Evolutionary conservation across 2,888 invertebrate species (phyloP).

Genomic region (Tenthredo mesomela): DNA sequence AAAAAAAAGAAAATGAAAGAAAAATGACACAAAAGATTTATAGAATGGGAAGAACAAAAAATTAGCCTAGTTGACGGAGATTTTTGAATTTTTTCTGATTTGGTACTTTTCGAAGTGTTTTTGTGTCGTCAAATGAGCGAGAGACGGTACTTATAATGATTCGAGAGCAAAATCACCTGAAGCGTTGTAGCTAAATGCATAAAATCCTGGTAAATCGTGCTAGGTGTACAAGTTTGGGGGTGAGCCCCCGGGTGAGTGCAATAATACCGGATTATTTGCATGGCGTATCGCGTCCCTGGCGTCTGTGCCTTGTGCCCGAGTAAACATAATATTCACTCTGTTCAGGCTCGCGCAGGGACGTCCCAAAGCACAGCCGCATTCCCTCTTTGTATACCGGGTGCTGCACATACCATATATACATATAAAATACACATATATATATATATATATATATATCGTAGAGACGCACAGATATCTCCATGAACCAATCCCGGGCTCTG

Average conservation of each 20-base stretch:
- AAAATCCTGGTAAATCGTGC: not conserved
- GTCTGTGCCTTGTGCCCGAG: constrained; percentile 74
- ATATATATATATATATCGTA: not conserved
- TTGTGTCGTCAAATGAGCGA: not conserved
- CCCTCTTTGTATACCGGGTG: constrained; percentile 33
- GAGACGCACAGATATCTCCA: constrained; percentile 25
- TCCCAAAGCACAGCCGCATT: constrained; percentile 19
- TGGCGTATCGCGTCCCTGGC: constrained; percentile 64
- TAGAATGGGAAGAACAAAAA: no score
- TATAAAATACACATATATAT: not conserved
- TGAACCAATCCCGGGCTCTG: constrained; percentile 43
- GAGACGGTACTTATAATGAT: no score
- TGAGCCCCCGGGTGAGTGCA: constrained; percentile 74
- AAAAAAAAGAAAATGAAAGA: not conserved
- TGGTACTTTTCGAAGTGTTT: not conserved
- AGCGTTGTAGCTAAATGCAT: constrained; percentile 15
- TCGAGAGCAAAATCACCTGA: not conserved
- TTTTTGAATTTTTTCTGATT: not conserved
- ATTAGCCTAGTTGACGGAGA: no score
- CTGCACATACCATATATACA: not conserved
- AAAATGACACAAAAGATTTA: no score
- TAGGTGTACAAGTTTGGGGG: constrained; percentile 51
- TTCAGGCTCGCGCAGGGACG: constrained; percentile 6
- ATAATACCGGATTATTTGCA: constrained; percentile 78
- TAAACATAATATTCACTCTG: constrained; percentile 77